These are phyloP conservation scores for Arvicanthis niloticus DNA, from an alignment of 2,113 vertebrate genomes.

Conservation along the genomic window DNA sequence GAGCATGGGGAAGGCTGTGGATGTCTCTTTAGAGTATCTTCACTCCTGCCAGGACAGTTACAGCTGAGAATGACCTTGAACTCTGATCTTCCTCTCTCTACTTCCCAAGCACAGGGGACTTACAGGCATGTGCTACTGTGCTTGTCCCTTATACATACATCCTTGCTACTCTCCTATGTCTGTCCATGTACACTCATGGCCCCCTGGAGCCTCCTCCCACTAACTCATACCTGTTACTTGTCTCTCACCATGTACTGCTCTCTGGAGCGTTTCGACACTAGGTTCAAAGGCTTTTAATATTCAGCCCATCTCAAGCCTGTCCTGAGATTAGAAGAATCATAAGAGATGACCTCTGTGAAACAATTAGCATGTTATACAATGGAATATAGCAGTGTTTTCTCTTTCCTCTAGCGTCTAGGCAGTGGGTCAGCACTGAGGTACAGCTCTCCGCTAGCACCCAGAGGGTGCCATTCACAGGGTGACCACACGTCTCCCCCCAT, in stretches of 20 bases:
- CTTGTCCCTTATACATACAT: neutral
- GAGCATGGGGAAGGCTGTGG: neutral
- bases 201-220: neutral
- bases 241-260: neutral
- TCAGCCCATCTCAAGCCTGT: constrained; percentile 4
- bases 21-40: neutral
- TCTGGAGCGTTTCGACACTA: neutral
- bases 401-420: neutral
- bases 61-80: neutral
- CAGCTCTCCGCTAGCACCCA: neutral
- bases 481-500: neutral
- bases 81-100: neutral
- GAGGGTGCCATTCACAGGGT: neutral
- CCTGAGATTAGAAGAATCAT: neutral
- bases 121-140: neutral
- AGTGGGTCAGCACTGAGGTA: neutral
- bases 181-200: neutral
- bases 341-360: neutral
- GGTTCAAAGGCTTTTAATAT: neutral
- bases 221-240: neutral
- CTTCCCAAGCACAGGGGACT: neutral
- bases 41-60: neutral
- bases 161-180: neutral
- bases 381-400: neutral
- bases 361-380: neutral